Evolutionary conservation across 2,888 invertebrate genomes (phyloP).

Genomic region (Perithous albicinctus): DNA sequence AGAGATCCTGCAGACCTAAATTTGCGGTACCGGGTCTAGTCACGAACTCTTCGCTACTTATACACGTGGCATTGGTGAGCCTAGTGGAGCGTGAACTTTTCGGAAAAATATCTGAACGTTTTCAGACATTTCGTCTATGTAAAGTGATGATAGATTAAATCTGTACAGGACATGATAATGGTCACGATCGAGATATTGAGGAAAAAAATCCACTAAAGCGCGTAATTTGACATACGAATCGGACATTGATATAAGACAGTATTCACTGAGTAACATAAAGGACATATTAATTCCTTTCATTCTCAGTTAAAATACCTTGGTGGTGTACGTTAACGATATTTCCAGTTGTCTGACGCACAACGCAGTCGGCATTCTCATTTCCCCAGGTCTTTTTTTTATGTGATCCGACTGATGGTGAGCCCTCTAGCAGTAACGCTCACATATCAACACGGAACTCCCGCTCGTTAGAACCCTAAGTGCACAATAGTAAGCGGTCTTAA

Average conservation of each 20-base stretch:
- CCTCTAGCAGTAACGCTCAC: not conserved
- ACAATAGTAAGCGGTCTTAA: conserved; percentile 60
- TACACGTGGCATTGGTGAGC: too few relatives aligned
- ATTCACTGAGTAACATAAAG: not conserved
- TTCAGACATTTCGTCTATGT: too few relatives aligned
- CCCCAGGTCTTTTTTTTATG: not conserved
- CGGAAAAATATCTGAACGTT: too few relatives aligned
- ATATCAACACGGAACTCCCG: conserved; percentile 20
- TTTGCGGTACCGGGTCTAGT: too few relatives aligned
- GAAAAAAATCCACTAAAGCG: not conserved
- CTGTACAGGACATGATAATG: too few relatives aligned
- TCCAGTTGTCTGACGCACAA: conserved; percentile 31
- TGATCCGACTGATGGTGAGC: not conserved
- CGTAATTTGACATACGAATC: not conserved
- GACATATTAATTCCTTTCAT: not conserved
- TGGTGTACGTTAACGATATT: not conserved
- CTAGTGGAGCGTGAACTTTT: too few relatives aligned
- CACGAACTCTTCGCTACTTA: too few relatives aligned
- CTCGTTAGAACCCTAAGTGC: conserved; percentile 62
- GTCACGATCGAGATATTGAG: too few relatives aligned
- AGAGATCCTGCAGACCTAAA: too few relatives aligned
- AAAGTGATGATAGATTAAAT: too few relatives aligned
- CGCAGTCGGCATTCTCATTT: not conserved
- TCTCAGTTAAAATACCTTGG: not conserved
- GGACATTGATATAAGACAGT: not conserved